These are phyloP conservation scores for Lepus americanus DNA, from an alignment of 2,113 vertebrate species.

Conservation along the genomic window DNA sequence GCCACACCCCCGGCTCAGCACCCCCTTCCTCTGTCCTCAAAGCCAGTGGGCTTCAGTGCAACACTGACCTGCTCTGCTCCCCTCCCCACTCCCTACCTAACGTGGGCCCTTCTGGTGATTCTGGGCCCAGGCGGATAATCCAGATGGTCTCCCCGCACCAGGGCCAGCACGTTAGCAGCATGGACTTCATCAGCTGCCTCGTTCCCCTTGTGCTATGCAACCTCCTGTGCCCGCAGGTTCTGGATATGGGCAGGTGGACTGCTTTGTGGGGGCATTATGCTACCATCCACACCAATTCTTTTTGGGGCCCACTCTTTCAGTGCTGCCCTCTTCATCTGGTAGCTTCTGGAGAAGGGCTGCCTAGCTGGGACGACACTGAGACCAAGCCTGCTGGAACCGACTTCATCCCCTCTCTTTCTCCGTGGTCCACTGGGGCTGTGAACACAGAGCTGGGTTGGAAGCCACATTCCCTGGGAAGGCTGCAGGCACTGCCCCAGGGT, in stretches of 20 bases:
- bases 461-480: not conserved
- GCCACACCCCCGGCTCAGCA: not conserved
- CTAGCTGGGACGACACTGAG: not conserved
- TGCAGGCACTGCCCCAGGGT: not conserved
- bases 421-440: not conserved
- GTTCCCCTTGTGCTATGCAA: not conserved
- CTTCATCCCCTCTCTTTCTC: not conserved
- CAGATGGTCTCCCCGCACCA: not conserved
- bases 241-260: no score
- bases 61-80: not conserved
- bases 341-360: not conserved
- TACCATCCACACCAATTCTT: not conserved
- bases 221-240: not conserved
- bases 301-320: no score
- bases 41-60: no score
- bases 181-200: not conserved
- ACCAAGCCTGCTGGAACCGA: not conserved
- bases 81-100: not conserved
- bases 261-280: not conserved
- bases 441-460: not conserved
- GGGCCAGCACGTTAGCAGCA: not conserved
- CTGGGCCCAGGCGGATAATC: not conserved
- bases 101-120: not conserved
- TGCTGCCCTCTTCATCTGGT: not conserved
- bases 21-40: not conserved